phyloP scores from a whole-genome alignment of 2,888 invertebrate species.

The Acanthosepion esculentum region DNA sequence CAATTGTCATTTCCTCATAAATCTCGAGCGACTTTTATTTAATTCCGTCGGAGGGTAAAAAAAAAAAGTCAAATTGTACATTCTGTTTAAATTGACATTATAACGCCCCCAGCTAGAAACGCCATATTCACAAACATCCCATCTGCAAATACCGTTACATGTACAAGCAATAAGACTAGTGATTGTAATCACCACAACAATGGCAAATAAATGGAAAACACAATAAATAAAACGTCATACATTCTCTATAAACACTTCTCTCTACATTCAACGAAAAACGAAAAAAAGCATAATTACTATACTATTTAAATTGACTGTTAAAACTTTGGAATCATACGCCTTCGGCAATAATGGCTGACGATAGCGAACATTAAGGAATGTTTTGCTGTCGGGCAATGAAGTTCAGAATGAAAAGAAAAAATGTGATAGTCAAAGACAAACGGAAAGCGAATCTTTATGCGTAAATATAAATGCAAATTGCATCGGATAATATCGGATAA shows the following conservation, averaged over 20 bases:
- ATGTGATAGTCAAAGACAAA: neutral
- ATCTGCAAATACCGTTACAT: too few species aligned
- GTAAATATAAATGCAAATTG: neutral
- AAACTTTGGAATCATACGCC: neutral
- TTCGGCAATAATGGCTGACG: neutral
- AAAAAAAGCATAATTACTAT: neutral
- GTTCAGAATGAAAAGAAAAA: neutral
- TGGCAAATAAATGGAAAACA: neutral
- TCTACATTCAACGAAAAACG: neutral
- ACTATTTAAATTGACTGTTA: neutral
- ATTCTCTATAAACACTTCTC: neutral
- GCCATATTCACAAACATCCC: neutral
- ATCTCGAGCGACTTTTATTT: neutral
- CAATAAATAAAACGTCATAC: neutral
- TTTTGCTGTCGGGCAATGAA: neutral
- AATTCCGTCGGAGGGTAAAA: neutral
- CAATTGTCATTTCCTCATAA: neutral
- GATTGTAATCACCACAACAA: neutral
- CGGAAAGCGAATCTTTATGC: neutral
- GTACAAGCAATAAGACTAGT: too few species aligned
- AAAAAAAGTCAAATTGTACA: neutral
- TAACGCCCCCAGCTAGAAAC: neutral
- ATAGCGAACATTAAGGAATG: neutral
- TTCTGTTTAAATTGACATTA: neutral
- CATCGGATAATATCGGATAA: neutral